Base-by-base conservation (phyloP, 92 coral and sea anemone species). In the Epizoanthus illoricatus region DNA sequence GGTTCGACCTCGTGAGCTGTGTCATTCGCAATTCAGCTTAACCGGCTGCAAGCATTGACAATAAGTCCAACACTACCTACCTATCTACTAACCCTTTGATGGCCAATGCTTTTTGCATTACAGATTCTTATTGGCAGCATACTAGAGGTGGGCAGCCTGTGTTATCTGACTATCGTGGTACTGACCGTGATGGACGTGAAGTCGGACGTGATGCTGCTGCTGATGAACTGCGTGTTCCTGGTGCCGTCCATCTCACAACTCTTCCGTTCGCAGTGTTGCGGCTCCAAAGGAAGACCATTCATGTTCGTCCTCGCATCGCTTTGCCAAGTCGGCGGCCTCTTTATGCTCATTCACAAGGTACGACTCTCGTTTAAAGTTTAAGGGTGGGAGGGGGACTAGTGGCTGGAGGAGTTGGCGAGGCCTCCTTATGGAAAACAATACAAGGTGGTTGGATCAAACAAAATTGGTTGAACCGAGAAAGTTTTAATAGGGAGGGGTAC, bases 181-280 rank as follows among this genome's bases (percentile, higher is more conserved):
- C 56, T 86, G 60, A 86, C 92, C 6, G 84, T 81, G 18, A 65
- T 82, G 43, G 79, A 85, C 68, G 78, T 89, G 70, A 86, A 68
- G 54, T 73, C 88, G 5, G 79, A 78, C 66, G 90, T 74, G 18
- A 75, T 84, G 58, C 65, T 91, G 40, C 80, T 90, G 21, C 84
- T 91, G 42, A 81, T 89, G 92, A 88, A 86, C 85, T 88, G 95
- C 39, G 84, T 91, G 69, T 21, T 80, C 69, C 49, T 91, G 82
- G 80, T 75, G 5, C 88, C 95, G 17, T 81, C 90, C 49, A 49
- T 89, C 7, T 86, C 90, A 87, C 92, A 91, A 49, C 17, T 78
- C 36, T 78, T 78, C 13, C 57, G 82, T 24, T 24, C n/a, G 18
- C 58, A 78, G 47, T 63, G 66, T 58, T 78, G 82, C 54, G 16